Conservation (phyloP, 2,113 vertebrate species). For the Trichechus manatus region DNA sequence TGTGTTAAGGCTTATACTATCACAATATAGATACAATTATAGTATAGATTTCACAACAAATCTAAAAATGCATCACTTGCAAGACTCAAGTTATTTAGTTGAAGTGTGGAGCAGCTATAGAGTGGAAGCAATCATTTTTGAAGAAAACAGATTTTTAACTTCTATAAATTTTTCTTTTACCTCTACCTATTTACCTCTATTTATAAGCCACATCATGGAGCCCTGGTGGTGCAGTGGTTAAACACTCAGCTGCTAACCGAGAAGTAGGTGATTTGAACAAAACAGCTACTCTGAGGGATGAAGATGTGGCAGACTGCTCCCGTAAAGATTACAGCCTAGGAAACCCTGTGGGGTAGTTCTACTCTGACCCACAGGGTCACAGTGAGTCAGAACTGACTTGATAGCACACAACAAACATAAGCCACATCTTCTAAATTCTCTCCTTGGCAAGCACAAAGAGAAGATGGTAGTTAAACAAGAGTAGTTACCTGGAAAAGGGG, state of each 20-base stretch:
- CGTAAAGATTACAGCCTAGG: background rate
- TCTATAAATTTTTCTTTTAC: background rate
- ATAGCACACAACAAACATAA: background rate
- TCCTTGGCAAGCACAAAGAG: conserved; percentile 9
- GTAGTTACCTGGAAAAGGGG: conserved; percentile 31
- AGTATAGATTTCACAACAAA: background rate
- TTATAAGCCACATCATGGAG: background rate
- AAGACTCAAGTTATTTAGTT: conserved; percentile 4
- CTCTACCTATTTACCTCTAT: background rate
- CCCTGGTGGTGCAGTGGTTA: background rate
- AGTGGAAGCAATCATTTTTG: rapidly evolving
- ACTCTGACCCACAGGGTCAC: background rate
- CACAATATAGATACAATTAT: background rate
- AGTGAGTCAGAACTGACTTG: background rate
- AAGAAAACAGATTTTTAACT: background rate
- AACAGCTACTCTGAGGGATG: background rate
- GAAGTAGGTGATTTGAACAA: background rate
- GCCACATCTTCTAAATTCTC: background rate
- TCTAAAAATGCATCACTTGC: background rate
- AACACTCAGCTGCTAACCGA: background rate
- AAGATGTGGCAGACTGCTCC: background rate
- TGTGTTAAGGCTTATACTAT: rapidly evolving
- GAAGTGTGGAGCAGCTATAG: background rate
- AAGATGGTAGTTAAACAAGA: conserved; percentile 7
- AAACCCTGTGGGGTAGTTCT: background rate